Conservation (phyloP, 2,797 vertebrate species). For the Coracias cyanogaster region DNA sequence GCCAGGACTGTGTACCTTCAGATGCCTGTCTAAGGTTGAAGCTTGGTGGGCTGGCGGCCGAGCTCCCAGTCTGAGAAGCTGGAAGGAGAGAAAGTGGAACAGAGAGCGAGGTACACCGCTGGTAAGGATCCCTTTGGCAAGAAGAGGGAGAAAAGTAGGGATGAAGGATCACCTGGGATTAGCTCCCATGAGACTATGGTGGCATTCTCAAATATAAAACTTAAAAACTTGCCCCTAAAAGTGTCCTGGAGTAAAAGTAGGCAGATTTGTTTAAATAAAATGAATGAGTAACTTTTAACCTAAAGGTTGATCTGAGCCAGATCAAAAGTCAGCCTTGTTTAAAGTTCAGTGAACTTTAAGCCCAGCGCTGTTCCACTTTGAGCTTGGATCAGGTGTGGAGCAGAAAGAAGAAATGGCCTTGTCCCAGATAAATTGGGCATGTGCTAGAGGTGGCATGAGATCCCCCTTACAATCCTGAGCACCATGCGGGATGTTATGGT, state of each 20-base stretch:
- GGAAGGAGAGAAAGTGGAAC: neutral
- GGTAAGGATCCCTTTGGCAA: neutral
- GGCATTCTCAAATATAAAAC: neutral
- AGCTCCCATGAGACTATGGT: accelerated
- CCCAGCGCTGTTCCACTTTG: neutral
- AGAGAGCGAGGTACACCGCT: accelerated
- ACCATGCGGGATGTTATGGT: accelerated
- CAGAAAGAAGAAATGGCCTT: neutral
- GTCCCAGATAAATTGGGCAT: neutral
- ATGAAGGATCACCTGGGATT: neutral
- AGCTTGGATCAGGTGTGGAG: neutral
- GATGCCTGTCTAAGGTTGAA: neutral
- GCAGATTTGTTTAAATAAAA: neutral
- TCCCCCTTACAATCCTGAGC: neutral
- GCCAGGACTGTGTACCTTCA: neutral
- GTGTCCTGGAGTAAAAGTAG: neutral
- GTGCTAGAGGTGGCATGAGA: neutral
- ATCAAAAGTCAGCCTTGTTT: neutral
- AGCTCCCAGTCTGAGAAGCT: neutral
- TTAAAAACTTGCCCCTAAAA: neutral
- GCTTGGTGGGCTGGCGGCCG: neutral
- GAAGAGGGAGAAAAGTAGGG: neutral
- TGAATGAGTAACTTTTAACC: neutral
- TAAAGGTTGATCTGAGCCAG: neutral
- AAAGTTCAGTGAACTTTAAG: neutral